These are phyloP conservation scores for Hippocampus comes DNA, from an alignment of 2,113 vertebrate species.

Conservation along the genomic window DNA sequence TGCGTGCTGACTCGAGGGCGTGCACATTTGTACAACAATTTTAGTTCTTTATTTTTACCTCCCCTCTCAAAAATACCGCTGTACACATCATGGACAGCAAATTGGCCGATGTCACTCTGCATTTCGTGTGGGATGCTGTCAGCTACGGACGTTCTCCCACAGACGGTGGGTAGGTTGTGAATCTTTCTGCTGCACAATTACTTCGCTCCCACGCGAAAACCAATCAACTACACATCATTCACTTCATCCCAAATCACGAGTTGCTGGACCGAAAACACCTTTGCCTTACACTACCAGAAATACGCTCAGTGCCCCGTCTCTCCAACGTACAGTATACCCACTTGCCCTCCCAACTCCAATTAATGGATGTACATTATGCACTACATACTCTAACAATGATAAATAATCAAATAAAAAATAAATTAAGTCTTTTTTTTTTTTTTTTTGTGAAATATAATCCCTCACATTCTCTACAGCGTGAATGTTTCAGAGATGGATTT, in stretches of 20 bases:
- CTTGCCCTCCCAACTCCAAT: too few species aligned
- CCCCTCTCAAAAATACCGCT: background rate
- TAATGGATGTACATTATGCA: too few species aligned
- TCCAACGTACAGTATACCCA: too few species aligned
- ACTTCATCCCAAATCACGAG: constrained; percentile 1
- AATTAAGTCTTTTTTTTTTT: too few species aligned
- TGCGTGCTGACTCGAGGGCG: background rate
- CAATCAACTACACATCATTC: constrained; percentile 26
- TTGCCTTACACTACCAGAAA: background rate
- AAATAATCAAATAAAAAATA: too few species aligned
- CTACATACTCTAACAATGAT: too few species aligned
- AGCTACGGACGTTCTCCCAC: constrained; percentile 40
- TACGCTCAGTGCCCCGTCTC: too few species aligned
- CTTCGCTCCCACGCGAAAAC: constrained; percentile 42
- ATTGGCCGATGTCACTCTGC: constrained; percentile 18
- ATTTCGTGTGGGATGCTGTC: constrained; percentile 41
- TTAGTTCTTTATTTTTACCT: background rate
- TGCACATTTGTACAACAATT: background rate
- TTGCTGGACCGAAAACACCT: background rate
- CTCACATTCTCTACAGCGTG: too few species aligned
- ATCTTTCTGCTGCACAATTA: constrained; percentile 38
- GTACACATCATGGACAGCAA: background rate
- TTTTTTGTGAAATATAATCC: too few species aligned
- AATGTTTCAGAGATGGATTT: too few species aligned
- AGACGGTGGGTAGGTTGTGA: constrained; percentile 62